These are phyloP conservation scores for Dreissena rostriformis DNA, from an alignment of 1,140 invertebrate species.

Conservation along the genomic window DNA sequence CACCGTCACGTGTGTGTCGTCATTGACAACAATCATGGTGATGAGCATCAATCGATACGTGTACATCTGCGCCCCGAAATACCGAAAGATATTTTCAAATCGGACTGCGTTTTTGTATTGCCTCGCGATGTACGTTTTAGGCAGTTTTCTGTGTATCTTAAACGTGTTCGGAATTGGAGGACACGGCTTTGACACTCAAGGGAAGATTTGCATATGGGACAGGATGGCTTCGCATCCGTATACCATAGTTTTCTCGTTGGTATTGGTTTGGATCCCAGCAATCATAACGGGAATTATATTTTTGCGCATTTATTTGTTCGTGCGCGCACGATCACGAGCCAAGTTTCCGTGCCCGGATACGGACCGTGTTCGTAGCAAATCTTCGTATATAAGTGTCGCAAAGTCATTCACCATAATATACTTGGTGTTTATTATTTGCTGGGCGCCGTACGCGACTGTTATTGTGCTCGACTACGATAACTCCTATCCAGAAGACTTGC, in stretches of 20 bases:
- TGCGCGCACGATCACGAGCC: conserved; percentile 46
- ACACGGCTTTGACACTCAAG: conserved; percentile 71
- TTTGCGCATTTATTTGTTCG: conserved; percentile 64
- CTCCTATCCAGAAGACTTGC: conserved; percentile 48
- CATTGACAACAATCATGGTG: conserved; percentile 69
- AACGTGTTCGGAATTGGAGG: conserved; percentile 70
- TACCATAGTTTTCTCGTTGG: conserved; percentile 69
- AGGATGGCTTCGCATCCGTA: conserved; percentile 71
- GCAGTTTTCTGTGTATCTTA: conserved; percentile 54
- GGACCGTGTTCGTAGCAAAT: too few species aligned
- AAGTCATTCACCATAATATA: conserved; percentile 68
- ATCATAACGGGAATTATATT: conserved; percentile 67
- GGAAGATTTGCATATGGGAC: conserved; percentile 71
- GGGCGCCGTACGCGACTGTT: conserved; percentile 67
- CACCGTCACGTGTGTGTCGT: conserved; percentile 68
- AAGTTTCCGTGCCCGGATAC: neutral
- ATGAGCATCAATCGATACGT: conserved; percentile 74
- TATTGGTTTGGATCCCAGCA: conserved; percentile 70
- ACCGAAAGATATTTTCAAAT: conserved; percentile 67
- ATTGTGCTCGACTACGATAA: conserved; percentile 59
- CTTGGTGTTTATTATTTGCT: conserved; percentile 63
- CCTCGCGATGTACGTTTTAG: conserved; percentile 58
- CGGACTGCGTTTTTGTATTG: conserved; percentile 62
- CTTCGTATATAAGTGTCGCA: conserved; percentile 36
- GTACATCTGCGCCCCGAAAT: conserved; percentile 70